phyloP scores from a whole-genome alignment of 2,113 vertebrate species.

The Paralichthys olivaceus region DNA sequence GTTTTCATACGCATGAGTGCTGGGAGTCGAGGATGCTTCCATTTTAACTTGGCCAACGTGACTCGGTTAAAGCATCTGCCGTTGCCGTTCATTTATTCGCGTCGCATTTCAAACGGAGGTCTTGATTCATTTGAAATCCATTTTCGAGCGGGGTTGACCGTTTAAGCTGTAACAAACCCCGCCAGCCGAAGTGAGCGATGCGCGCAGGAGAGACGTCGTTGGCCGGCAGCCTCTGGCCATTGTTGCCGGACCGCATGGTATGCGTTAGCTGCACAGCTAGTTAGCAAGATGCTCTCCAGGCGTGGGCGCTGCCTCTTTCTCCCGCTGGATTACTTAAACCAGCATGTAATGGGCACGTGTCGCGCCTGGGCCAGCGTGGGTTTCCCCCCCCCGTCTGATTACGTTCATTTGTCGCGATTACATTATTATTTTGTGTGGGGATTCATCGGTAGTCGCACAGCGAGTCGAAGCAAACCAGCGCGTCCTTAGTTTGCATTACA shows the following conservation, averaged over 20 bases:
- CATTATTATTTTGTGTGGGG: no score
- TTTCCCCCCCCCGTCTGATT: neutral
- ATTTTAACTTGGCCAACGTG: constrained; percentile 58
- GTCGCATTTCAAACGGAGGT: neutral
- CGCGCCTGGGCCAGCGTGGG: neutral
- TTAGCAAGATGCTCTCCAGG: neutral
- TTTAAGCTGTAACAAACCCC: fast-evolving
- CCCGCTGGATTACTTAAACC: no score
- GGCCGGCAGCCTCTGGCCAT: neutral
- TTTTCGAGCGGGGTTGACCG: no score
- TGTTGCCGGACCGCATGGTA: constrained; percentile 66
- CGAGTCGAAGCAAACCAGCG: no score
- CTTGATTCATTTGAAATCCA: fast-evolving
- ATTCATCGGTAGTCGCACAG: no score
- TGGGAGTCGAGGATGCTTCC: constrained; percentile 41
- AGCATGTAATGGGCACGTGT: neutral
- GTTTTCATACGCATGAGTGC: neutral
- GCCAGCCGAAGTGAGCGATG: fast-evolving
- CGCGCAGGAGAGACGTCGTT: neutral
- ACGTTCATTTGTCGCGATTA: no score
- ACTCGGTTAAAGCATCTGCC: neutral
- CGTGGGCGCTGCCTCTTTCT: constrained; percentile 18
- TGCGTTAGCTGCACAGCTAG: constrained; percentile 56
- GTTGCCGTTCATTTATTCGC: constrained; percentile 29
- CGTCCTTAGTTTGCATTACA: no score